Evolutionary conservation across 1,140 invertebrate species (phyloP).

Genomic region (Apolygus lucorum): DNA sequence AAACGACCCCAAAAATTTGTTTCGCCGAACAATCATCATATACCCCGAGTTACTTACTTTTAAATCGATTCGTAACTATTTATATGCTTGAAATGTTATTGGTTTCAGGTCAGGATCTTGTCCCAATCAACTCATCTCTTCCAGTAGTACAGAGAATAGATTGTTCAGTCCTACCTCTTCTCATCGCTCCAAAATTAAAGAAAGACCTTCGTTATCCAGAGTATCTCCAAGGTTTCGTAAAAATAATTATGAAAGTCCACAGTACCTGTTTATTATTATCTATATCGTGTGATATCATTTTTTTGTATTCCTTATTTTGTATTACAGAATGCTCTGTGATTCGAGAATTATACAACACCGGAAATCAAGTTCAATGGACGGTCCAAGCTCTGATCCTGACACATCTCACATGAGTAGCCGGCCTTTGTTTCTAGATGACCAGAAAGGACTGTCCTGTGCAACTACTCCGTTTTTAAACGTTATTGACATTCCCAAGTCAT

Average conservation of each 20-base stretch:
- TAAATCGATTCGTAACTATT: no score
- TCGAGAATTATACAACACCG: slow-evolving; percentile 44
- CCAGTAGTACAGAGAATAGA: slow-evolving; percentile 21
- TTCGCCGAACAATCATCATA: no score
- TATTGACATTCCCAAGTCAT: not conserved
- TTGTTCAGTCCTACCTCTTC: slow-evolving; percentile 39
- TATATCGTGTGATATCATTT: not conserved
- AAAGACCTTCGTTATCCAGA: slow-evolving; percentile 39
- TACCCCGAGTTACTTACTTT: no score
- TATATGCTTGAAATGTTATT: no score
- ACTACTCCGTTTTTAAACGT: not conserved
- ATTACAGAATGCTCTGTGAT: not conserved
- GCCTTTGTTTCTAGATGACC: not conserved
- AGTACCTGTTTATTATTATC: no score
- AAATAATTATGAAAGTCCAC: not conserved
- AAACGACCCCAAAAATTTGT: no score
- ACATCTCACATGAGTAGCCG: not conserved
- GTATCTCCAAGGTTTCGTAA: slow-evolving; percentile 14
- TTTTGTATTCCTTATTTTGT: slow-evolving; percentile 35
- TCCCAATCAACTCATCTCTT: slow-evolving; percentile 62
- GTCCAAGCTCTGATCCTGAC: not conserved
- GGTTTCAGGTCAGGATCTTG: slow-evolving; percentile 73
- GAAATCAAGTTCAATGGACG: slow-evolving; percentile 68
- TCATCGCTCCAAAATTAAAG: slow-evolving; percentile 47
- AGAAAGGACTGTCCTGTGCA: not conserved